Conservation (phyloP, 2,888 invertebrate genomes). For the Octonoba sinensis region DNA sequence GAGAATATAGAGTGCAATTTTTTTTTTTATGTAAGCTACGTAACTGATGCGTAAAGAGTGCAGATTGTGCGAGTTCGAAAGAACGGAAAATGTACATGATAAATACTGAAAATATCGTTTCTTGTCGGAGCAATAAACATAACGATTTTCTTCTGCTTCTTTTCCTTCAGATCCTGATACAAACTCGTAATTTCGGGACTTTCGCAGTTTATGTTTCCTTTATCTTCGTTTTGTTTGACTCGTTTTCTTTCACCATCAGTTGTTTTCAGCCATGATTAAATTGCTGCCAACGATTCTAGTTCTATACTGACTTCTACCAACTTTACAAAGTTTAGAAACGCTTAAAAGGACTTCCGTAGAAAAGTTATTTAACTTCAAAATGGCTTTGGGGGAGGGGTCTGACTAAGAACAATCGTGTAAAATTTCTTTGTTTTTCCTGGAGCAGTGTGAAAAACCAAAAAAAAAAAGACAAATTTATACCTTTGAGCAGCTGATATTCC, state of each 20-base stretch:
- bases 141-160: not conserved
- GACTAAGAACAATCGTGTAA: not conserved
- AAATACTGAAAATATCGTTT: slow-evolving; percentile 1
- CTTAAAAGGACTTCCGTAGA: slow-evolving; percentile 2
- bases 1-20: too few relatives aligned
- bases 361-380: not conserved
- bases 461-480: slow-evolving; percentile 3
- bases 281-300: not conserved
- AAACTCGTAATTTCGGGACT: too few relatives aligned
- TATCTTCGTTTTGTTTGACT: not conserved
- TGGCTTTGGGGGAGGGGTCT: not conserved
- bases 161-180: not conserved
- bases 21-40: slow-evolving; percentile 10
- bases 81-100: slow-evolving; percentile 5
- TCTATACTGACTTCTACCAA: not conserved
- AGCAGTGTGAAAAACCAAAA: not conserved
- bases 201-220: too few relatives aligned
- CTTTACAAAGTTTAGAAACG: slow-evolving; percentile 1
- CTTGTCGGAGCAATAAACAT: not conserved
- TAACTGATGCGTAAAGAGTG: not conserved
- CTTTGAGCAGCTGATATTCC: slow-evolving; percentile 5
- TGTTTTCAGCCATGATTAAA: not conserved
- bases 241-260: not conserved
- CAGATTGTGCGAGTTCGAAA: slow-evolving; percentile 2
- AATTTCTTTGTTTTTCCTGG: slow-evolving; percentile 6